phyloP scores from a whole-genome alignment of 2,113 vertebrate species.

The Choloepus hoffmanni region DNA sequence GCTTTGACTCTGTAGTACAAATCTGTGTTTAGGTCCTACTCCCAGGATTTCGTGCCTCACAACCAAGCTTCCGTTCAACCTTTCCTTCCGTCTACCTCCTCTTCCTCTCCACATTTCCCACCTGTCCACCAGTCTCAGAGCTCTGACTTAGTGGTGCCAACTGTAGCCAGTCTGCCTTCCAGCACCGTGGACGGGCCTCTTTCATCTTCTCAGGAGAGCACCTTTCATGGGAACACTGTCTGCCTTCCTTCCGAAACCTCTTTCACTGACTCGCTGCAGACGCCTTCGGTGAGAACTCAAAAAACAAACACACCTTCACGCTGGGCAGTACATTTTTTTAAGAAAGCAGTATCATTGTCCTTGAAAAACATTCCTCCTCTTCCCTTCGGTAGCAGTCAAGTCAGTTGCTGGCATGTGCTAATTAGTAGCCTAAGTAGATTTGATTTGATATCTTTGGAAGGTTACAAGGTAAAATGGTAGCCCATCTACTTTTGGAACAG shows the following conservation, averaged over 20 bases:
- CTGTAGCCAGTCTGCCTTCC: constrained; percentile 89
- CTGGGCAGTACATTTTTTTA: constrained; percentile 52
- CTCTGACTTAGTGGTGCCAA: constrained; percentile 90
- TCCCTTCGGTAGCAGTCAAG: rapidly evolving
- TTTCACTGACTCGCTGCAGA: constrained; percentile 95
- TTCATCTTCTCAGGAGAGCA: constrained; percentile 92
- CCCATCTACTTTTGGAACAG: background rate
- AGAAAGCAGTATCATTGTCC: background rate
- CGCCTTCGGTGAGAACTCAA: constrained; percentile 93
- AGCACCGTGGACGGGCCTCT: constrained; percentile 92
- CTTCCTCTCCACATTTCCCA: constrained; percentile 89
- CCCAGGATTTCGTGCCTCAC: constrained; percentile 91
- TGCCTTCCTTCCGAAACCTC: constrained; percentile 95
- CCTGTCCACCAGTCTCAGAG: constrained; percentile 89
- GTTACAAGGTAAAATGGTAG: too few species aligned
- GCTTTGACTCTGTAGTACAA: constrained; percentile 86
- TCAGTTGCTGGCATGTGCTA: rapidly evolving
- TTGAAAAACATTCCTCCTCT: background rate
- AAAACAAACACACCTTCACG: constrained; percentile 11
- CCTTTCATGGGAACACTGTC: constrained; percentile 92
- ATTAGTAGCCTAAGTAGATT: rapidly evolving
- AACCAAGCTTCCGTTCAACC: constrained; percentile 87
- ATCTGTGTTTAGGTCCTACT: constrained; percentile 92
- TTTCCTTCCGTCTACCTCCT: constrained; percentile 90
- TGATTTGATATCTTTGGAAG: background rate